A percentile compares a stretch with the other conserved stretches of the same genome.
Evolutionary conservation across 2,113 vertebrate genomes (phyloP).

Genomic region (Malaclemys terrapin): DNA sequence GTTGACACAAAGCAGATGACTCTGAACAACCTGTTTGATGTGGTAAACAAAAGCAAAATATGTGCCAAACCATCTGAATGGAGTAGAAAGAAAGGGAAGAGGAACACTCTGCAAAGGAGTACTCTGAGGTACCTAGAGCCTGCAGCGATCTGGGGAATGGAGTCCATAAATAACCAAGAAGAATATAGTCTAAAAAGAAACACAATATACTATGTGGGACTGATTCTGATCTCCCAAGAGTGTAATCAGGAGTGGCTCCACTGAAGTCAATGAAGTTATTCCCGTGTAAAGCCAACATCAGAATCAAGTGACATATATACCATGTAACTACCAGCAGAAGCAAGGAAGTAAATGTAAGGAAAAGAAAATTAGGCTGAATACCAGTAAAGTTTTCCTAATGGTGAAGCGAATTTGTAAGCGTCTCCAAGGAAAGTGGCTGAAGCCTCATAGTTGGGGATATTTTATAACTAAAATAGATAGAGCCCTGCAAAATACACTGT

Average conservation of each 20-base stretch:
- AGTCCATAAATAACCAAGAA: slow-evolving; percentile 37
- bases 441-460: neutral
- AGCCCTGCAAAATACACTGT: neutral
- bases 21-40: slow-evolving; percentile 72
- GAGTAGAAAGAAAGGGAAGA: slow-evolving; percentile 57
- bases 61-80: slow-evolving; percentile 43
- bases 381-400: neutral
- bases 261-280: neutral
- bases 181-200: slow-evolving; percentile 33
- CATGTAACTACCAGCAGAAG: neutral
- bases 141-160: slow-evolving; percentile 38
- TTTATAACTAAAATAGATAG: neutral
- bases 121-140: slow-evolving; percentile 36
- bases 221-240: neutral
- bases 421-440: neutral
- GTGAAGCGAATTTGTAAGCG: slow-evolving; percentile 14
- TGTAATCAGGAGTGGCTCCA: neutral
- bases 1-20: slow-evolving; percentile 67
- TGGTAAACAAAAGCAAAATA: slow-evolving; percentile 72
- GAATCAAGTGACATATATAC: neutral
- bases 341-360: neutral
- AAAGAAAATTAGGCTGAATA: neutral
- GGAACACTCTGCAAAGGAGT: slow-evolving; percentile 54
- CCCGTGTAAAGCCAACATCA: neutral
- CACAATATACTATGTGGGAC: neutral